Conservation (phyloP, 2,888 invertebrate genomes). For the Baccha elongata region DNA sequence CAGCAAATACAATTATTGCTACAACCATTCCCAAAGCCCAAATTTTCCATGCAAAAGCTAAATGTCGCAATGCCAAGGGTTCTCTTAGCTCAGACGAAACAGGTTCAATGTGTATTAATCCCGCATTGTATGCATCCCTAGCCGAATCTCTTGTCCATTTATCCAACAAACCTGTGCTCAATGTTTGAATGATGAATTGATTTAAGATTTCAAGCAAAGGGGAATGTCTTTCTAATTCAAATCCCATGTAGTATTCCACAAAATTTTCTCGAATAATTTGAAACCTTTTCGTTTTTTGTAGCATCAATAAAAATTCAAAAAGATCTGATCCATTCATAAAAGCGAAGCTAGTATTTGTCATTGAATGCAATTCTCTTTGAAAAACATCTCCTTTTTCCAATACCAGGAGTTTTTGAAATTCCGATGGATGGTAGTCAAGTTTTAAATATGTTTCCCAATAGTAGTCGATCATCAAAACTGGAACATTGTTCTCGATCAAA, state of each 20-base stretch:
- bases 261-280: background rate
- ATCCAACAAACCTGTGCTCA: background rate
- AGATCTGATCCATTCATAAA: too few relatives aligned
- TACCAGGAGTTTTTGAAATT: background rate
- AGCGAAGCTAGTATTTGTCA: slow-evolving; percentile 1
- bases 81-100: background rate
- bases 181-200: background rate
- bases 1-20: too few relatives aligned
- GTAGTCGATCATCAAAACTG: background rate
- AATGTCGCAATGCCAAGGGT: too few relatives aligned
- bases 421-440: too few relatives aligned
- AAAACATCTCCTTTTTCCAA: background rate
- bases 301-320: background rate
- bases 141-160: background rate
- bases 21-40: too few relatives aligned
- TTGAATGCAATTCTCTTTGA: background rate
- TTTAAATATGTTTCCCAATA: background rate
- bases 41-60: too few relatives aligned
- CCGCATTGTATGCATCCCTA: background rate
- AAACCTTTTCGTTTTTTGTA: background rate
- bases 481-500: background rate
- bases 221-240: background rate
- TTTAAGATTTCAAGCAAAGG: background rate
- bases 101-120: background rate
- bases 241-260: background rate